phyloP scores from a whole-genome alignment of 2,888 invertebrate species.

The Pammene aurita region DNA sequence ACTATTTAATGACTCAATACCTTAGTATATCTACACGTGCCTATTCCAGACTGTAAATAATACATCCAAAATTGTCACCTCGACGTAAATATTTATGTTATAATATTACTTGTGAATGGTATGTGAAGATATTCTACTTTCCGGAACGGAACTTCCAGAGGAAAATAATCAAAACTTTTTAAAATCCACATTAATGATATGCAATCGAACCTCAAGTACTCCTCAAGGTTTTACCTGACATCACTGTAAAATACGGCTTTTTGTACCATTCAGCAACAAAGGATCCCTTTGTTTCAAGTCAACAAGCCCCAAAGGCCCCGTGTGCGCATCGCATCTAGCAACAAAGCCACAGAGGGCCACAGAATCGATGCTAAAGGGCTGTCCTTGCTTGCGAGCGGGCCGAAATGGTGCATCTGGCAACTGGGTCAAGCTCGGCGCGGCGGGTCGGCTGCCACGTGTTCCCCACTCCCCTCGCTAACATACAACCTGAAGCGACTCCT shows the following conservation, averaged over 20 bases:
- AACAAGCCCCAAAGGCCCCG: conserved; percentile 5
- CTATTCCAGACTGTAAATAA: too few relatives aligned
- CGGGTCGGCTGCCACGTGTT: conserved; percentile 72
- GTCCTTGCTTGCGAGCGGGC: conserved; percentile 71
- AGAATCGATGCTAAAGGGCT: conserved; percentile 61
- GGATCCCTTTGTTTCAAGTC: conserved; percentile 19
- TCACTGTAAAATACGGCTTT: not conserved
- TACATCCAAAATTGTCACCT: too few relatives aligned
- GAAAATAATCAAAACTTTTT: too few relatives aligned
- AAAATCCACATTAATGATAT: too few relatives aligned
- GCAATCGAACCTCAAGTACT: too few relatives aligned
- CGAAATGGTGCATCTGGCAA: conserved; percentile 79
- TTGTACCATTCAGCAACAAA: conserved; percentile 12
- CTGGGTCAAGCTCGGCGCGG: conserved; percentile 79
- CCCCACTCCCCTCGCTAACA: conserved; percentile 52
- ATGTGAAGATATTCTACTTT: too few relatives aligned
- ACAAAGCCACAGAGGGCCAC: conserved; percentile 47
- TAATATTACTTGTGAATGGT: too few relatives aligned
- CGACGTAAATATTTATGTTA: too few relatives aligned
- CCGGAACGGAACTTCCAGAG: too few relatives aligned
- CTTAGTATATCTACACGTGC: too few relatives aligned
- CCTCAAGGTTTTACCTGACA: too few relatives aligned
- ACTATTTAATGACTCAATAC: too few relatives aligned
- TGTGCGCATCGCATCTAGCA: conserved; percentile 40
- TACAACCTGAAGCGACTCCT: conserved; percentile 52